Evolutionary conservation across 1,140 invertebrate species (phyloP).

Genomic region (Brachystomella parvula): DNA sequence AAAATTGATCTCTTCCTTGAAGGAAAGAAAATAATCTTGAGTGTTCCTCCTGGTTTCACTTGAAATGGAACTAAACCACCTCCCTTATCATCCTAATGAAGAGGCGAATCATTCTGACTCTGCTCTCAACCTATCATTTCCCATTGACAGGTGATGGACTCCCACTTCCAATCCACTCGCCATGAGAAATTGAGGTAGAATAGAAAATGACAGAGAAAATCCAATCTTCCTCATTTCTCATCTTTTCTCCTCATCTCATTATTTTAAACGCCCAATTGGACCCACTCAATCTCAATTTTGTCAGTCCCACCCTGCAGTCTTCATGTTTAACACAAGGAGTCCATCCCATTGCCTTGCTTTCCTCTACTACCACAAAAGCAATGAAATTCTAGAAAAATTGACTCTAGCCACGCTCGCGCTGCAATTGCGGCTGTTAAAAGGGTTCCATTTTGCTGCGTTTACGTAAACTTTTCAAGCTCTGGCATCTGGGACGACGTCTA

Average conservation of each 20-base stretch:
- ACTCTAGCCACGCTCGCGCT: too few relatives aligned
- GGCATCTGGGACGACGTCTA: too few relatives aligned
- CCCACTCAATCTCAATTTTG: conserved; percentile 2
- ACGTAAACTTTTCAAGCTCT: too few relatives aligned
- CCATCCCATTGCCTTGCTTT: background rate
- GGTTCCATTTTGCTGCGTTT: too few relatives aligned
- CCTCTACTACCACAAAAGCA: too few relatives aligned
- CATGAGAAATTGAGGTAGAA: conserved; percentile 12
- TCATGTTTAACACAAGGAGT: background rate
- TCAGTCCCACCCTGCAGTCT: too few relatives aligned
- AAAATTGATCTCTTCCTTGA: too few relatives aligned
- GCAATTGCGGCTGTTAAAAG: too few relatives aligned
- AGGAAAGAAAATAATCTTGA: too few relatives aligned
- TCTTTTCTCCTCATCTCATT: background rate
- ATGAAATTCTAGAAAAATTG: too few relatives aligned
- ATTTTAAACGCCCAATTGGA: conserved; percentile 1
- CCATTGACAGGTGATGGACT: conserved; percentile 8
- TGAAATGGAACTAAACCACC: background rate
- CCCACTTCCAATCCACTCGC: background rate
- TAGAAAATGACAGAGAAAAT: conserved; percentile 18
- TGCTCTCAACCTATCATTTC: conserved; percentile 16
- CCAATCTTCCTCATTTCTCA: conserved; percentile 5
- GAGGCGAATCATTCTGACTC: background rate
- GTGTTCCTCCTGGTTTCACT: background rate
- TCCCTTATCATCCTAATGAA: conserved; percentile 13